Base-by-base conservation (phyloP, 2,888 invertebrate genomes). In the Orthosia incerta region DNA sequence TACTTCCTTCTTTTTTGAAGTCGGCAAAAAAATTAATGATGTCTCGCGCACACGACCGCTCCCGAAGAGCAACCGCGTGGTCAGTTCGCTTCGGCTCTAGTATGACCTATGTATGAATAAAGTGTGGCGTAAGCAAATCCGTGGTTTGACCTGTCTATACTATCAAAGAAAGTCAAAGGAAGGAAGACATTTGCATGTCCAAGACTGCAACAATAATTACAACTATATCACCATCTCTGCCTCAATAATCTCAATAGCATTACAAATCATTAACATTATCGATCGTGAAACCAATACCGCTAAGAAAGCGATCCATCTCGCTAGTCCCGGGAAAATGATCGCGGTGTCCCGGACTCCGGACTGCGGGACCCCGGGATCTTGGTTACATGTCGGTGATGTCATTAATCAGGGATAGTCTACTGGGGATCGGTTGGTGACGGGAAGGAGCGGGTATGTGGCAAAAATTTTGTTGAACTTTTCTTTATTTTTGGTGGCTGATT, bases 361-460 rank as follows among this genome's bases (percentile, higher is more conserved):
- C 50, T 57, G 16, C 61, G 53, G 64, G 64, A 70, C 53, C 56
- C 50, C 57, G 60, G 64, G 71, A 61, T 56, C 55, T 53, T 60
- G 78, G 81, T 26, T 69, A 79, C 76, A 80, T 78, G 66, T 72
- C 82, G 13, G 73, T 85, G 83, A 82, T 73, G 86, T 86, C 87
- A 85, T 86, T 86, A 85, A 86, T 86, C 86, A 86, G 59, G 62
- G 75, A 57, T 48, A 77, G 72, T 80, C 86, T 79, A 71, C 82
- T 74, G 73, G 87, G 87, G 84, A 79, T 74, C 39, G 50, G 39
- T n/a, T 70, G 23, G 26, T 74, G 64, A 60, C 18, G 16, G n/a
- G 3, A 12, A 77, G 50, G 60, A 85, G 60, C 50, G 26, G 74
- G 75, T 82, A 84, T n/a, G 15, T 74, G 69, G 26, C 74, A 55